These are phyloP conservation scores for Orchestes rusci DNA, from an alignment of 2,888 invertebrate species.

Conservation along the genomic window DNA sequence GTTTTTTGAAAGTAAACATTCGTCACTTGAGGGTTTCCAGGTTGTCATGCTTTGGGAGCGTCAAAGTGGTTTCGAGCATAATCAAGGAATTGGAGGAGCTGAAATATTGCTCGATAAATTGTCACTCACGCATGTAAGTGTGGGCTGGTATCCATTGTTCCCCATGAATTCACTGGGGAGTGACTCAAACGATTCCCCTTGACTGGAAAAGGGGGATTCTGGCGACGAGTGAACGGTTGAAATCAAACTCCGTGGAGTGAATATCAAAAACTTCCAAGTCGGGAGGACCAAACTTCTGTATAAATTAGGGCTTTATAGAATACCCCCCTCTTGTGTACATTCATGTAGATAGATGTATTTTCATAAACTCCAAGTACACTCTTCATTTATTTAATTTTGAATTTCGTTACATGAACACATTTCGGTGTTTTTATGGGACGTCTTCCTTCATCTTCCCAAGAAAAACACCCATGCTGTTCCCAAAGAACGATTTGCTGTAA, in stretches of 20 bases:
- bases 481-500: conserved; percentile 23
- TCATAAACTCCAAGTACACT: too few relatives aligned
- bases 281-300: background rate
- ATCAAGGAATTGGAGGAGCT: conserved; percentile 55
- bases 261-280: background rate
- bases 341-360: too few relatives aligned
- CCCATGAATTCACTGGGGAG: conserved; percentile 76
- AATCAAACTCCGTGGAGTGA: too few relatives aligned
- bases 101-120: conserved; percentile 80
- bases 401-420: too few relatives aligned
- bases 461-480: too few relatives aligned
- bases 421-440: too few relatives aligned
- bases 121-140: conserved; percentile 70
- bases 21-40: too few relatives aligned
- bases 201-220: conserved; percentile 33
- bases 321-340: too few relatives aligned
- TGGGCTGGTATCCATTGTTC: conserved; percentile 89
- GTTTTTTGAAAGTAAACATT: too few relatives aligned
- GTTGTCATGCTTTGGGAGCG: conserved; percentile 86
- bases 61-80: conserved; percentile 82
- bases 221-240: conserved; percentile 28
- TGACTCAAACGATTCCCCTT: conserved; percentile 50
- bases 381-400: too few relatives aligned
- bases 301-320: too few relatives aligned
- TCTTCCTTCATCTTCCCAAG: too few relatives aligned